Evolutionary conservation across 1,140 invertebrate genomes (phyloP).

Genomic region (Habropoda laboriosa): DNA sequence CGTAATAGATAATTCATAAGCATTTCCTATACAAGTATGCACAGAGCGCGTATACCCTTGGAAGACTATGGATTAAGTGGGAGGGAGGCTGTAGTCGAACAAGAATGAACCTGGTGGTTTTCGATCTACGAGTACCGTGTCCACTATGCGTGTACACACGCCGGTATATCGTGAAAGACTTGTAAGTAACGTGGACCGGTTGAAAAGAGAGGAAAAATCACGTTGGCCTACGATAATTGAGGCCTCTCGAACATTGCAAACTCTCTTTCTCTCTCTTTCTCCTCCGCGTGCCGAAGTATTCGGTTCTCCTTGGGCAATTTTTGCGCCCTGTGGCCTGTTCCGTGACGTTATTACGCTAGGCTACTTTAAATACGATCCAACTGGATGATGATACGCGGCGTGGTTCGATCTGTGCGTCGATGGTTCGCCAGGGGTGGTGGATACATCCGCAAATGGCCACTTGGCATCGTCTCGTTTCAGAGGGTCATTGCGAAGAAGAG

Average conservation of each 20-base stretch:
- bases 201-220: too few relatives aligned
- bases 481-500: too few relatives aligned
- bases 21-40: constrained; percentile 32
- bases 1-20: constrained; percentile 64
- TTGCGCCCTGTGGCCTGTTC: constrained; percentile 3
- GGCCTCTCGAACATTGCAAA: too few relatives aligned
- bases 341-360: constrained; percentile 21
- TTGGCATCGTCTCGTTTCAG: too few relatives aligned
- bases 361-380: constrained; percentile 32
- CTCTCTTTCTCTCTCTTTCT: too few relatives aligned
- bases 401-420: too few relatives aligned
- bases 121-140: background rate
- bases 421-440: too few relatives aligned
- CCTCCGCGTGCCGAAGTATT: constrained; percentile 16
- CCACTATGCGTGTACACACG: background rate
- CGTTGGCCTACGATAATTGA: too few relatives aligned
- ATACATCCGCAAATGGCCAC: too few relatives aligned
- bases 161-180: too few relatives aligned
- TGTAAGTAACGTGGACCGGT: background rate
- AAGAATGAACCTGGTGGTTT: constrained; percentile 29
- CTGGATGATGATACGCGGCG: background rate
- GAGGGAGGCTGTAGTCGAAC: constrained; percentile 13
- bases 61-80: constrained; percentile 41
- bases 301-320: constrained; percentile 35
- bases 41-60: background rate